phyloP scores from a whole-genome alignment of 2,113 vertebrate species.

The Terrapene triunguis region DNA sequence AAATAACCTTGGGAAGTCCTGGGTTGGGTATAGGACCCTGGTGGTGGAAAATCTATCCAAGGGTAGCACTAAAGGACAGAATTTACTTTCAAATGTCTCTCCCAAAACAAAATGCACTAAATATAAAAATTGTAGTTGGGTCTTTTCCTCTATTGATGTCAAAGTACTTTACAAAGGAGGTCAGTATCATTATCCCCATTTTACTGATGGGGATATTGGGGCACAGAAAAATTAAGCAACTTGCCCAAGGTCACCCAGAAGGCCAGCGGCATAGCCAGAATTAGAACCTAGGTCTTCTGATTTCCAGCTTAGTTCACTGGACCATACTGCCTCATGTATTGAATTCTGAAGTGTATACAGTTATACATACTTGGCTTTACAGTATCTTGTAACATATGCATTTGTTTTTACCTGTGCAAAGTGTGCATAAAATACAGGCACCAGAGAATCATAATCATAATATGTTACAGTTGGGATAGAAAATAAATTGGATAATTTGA shows the following conservation, averaged over 20 bases:
- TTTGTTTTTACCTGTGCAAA: neutral
- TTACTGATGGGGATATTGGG: neutral
- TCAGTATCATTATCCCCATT: neutral
- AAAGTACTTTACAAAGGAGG: neutral
- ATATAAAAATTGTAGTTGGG: neutral
- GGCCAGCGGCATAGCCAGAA: too few species aligned
- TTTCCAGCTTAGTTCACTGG: too few species aligned
- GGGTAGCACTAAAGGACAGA: neutral
- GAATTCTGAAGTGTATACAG: neutral
- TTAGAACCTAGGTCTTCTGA: too few species aligned
- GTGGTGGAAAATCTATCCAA: neutral
- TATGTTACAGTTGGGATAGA: neutral
- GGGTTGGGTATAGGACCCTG: neutral
- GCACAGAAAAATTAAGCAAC: neutral
- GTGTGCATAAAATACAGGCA: neutral
- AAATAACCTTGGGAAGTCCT: neutral
- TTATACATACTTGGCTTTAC: rapidly evolving
- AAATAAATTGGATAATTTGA: neutral
- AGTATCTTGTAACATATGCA: neutral
- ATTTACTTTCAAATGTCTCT: neutral
- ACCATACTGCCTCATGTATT: too few species aligned
- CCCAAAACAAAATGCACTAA: neutral
- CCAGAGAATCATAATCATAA: rapidly evolving
- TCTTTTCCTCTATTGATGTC: neutral
- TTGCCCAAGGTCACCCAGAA: neutral